Conservation (phyloP, 2,797 vertebrate species). For the Enteromius fasciolatus region DNA sequence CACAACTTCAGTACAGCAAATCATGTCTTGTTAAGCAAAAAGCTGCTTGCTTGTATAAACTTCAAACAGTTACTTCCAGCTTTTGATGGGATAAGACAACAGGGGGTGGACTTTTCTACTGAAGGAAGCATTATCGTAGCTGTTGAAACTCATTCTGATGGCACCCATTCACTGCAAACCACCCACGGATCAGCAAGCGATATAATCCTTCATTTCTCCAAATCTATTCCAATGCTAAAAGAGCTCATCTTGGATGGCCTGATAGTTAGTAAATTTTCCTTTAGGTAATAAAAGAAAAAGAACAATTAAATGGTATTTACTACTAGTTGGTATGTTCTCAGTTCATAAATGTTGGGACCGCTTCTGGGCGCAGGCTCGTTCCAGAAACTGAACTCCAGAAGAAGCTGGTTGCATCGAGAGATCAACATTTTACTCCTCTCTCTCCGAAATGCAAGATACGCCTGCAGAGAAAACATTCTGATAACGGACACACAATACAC, state of each 20-base stretch:
- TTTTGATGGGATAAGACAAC: background rate
- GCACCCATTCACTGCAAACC: background rate
- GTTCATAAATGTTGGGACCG: constrained; percentile 93
- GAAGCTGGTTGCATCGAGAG: constrained; percentile 91
- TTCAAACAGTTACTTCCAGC: background rate
- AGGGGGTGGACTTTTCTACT: background rate
- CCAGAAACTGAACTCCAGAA: constrained; percentile 98
- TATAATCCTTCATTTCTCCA: background rate
- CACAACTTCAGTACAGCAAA: background rate
- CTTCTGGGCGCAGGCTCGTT: constrained; percentile 88
- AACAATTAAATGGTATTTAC: constrained; percentile 63
- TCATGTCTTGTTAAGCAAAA: background rate
- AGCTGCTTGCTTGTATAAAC: background rate
- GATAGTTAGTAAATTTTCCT: background rate
- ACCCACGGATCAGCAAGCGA: background rate
- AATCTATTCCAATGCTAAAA: background rate
- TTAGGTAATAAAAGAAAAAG: background rate
- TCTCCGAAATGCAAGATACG: constrained; percentile 88
- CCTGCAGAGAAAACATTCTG: constrained; percentile 68
- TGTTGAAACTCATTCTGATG: background rate
- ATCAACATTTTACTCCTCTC: constrained; percentile 92
- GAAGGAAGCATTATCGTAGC: background rate
- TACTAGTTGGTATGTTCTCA: constrained; percentile 91
- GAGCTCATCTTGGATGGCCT: background rate
- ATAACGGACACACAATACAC: background rate